A percentile compares a stretch with the other conserved stretches of the same genome.
Evolutionary conservation across 1,140 invertebrate genomes (phyloP).

Genomic region (Pygmarrhopalites habei): DNA sequence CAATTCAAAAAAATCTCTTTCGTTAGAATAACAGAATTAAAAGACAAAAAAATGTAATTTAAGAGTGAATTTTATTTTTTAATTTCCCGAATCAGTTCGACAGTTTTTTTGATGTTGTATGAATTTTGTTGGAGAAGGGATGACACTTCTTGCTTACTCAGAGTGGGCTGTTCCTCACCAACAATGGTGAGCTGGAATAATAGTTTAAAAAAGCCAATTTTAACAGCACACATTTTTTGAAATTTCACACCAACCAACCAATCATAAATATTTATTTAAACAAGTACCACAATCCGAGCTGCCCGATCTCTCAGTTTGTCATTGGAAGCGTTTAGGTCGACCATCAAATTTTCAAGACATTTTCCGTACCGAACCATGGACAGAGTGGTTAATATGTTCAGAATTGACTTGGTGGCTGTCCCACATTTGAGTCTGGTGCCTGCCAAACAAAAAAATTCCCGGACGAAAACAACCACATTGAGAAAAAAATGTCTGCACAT

Average conservation of each 20-base stretch:
- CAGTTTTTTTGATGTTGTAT: constrained; percentile 30
- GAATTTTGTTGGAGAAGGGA: constrained; percentile 12
- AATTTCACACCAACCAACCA: too few relatives aligned
- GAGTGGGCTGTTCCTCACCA: not conserved
- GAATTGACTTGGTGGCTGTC: constrained; percentile 40
- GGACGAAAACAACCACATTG: too few relatives aligned
- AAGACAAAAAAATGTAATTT: too few relatives aligned
- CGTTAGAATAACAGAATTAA: too few relatives aligned
- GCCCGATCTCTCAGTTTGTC: constrained; percentile 37
- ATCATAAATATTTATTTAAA: too few relatives aligned
- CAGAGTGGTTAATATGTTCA: constrained; percentile 41
- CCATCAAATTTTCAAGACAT: constrained; percentile 40
- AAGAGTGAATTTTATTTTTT: too few relatives aligned
- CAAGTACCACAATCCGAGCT: constrained; percentile 27
- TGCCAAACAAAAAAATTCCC: too few relatives aligned
- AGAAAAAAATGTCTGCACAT: too few relatives aligned
- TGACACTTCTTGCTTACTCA: constrained; percentile 11
- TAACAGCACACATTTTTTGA: too few relatives aligned
- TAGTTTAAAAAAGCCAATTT: too few relatives aligned
- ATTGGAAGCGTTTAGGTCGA: constrained; percentile 38
- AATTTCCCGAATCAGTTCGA: constrained; percentile 2
- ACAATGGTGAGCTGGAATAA: constrained; percentile 8
- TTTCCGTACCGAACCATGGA: constrained; percentile 40
- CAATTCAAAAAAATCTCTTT: too few relatives aligned
- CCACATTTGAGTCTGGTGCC: constrained; percentile 41